These are phyloP conservation scores for Bombus waltoni DNA, from an alignment of 1,140 invertebrate genomes.

Conservation along the genomic window DNA sequence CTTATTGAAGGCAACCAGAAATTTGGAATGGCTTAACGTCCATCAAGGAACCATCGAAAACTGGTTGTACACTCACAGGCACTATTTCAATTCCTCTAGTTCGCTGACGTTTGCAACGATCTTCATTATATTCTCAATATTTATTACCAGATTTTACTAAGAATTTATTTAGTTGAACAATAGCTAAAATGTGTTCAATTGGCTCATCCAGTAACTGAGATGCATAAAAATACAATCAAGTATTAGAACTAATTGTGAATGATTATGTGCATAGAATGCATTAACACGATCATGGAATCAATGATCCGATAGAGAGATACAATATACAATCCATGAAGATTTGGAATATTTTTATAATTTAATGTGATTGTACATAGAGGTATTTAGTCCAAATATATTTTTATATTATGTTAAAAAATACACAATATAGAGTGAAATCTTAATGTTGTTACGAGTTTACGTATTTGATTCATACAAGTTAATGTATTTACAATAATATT, in stretches of 20 bases:
- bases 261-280: background rate
- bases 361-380: constrained; percentile 35
- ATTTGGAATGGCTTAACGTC: constrained; percentile 51
- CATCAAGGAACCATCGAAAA: background rate
- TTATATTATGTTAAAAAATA: background rate
- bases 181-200: background rate
- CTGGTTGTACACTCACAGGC: constrained; percentile 15
- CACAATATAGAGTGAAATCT: background rate
- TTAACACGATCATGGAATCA: no score
- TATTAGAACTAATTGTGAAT: background rate
- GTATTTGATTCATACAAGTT: no score
- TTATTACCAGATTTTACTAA: constrained; percentile 44
- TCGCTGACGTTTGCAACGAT: constrained; percentile 15
- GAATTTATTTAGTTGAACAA: background rate
- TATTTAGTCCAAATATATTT: constrained; percentile 1
- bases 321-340: background rate
- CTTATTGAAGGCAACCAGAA: constrained; percentile 24
- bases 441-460: no score
- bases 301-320: background rate
- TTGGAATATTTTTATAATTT: background rate
- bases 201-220: background rate
- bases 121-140: constrained; percentile 4
- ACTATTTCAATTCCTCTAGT: background rate
- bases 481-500: no score
- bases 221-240: background rate